These are phyloP conservation scores for Hippopotamus amphibius DNA, from an alignment of 2,113 vertebrate genomes.

Conservation along the genomic window DNA sequence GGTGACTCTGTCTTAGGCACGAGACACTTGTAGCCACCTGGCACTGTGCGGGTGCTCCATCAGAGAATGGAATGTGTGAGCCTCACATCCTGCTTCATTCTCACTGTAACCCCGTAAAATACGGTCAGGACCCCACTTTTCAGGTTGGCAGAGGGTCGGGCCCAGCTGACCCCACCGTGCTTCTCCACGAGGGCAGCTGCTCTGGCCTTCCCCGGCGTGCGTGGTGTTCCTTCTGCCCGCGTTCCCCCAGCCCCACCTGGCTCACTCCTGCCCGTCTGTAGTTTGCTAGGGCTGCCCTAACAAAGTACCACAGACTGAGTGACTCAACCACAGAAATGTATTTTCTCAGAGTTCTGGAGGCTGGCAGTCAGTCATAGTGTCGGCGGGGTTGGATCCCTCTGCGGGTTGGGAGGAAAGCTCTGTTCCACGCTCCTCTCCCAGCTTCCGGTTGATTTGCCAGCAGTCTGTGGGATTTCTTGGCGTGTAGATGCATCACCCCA, in stretches of 20 bases:
- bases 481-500: accelerated
- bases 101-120: not conserved
- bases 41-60: not conserved
- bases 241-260: not conserved
- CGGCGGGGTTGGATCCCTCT: not conserved
- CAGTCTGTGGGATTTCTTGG: not conserved
- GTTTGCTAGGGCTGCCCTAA: not conserved
- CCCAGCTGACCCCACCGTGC: not conserved
- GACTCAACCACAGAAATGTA: too few relatives aligned
- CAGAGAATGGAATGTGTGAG: not conserved
- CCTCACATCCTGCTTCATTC: accelerated
- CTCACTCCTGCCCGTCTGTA: not conserved
- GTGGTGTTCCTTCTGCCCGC: not conserved
- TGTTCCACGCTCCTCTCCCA: not conserved
- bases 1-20: not conserved
- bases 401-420: too few relatives aligned
- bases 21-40: not conserved
- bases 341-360: not conserved
- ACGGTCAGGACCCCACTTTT: not conserved
- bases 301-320: too few relatives aligned
- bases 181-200: accelerated
- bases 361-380: not conserved
- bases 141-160: too few relatives aligned
- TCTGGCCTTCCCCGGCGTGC: not conserved
- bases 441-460: not conserved